Conservation (phyloP, 2,113 vertebrate species). For the Amphiprion percula region DNA sequence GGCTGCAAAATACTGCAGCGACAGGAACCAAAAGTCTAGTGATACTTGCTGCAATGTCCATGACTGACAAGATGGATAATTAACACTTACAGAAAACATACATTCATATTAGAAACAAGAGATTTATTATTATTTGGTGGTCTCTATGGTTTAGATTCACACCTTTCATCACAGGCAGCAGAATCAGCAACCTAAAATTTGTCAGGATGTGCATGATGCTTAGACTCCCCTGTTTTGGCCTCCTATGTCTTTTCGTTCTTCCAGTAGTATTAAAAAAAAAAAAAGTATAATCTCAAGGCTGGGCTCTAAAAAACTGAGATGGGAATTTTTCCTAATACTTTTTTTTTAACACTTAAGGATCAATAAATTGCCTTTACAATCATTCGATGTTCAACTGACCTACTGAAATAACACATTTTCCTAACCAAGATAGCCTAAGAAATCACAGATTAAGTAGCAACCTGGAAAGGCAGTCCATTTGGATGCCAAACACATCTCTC, state of each 20-base stretch:
- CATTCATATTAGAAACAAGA: not conserved
- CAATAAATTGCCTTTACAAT: not conserved
- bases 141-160: not conserved
- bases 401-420: not conserved
- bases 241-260: no score
- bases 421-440: not conserved
- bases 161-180: not conserved
- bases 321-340: no score
- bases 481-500: constrained; percentile 44
- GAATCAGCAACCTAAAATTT: no score
- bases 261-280: no score
- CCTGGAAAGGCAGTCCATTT: constrained; percentile 30
- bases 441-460: constrained; percentile 11
- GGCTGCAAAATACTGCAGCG: not conserved
- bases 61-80: not conserved
- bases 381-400: not conserved
- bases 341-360: not conserved
- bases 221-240: no score
- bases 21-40: constrained; percentile 9
- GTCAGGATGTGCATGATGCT: no score
- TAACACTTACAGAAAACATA: constrained; percentile 9
- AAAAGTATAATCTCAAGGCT: no score
- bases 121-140: constrained; percentile 8
- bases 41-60: not conserved
- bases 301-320: no score